Base-by-base conservation (phyloP, 1,140 invertebrate species). In the Drosophila aff. region DNA sequence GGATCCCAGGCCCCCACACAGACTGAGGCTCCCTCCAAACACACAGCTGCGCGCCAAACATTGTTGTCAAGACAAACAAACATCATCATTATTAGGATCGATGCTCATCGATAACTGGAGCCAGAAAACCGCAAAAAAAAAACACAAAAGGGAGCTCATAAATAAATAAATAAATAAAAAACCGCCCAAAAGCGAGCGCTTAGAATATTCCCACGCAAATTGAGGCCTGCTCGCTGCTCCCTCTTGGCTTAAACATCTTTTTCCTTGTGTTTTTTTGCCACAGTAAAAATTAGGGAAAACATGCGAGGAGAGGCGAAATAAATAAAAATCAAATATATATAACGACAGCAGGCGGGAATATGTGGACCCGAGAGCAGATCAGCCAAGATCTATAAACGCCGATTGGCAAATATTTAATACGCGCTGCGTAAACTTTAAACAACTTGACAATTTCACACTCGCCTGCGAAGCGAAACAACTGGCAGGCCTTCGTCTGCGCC, bases 331-430 rank as follows among this genome's bases (percentile, higher is more conserved):
- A 52, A 43, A 49, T 26, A 55, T 36, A 60, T 31, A 38, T 31
- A 62, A 50, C 52, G 52, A 58, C 49, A 52, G 62, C 44, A 64
- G 75, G 50, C 73, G 40, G 50, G 57, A 21, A 38, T 73, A 66
- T 40, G 33, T 26, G 28, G 55, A 59, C 63, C 44, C 44, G 26
- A 65, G 61, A 64, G 60, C 66, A 82, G 80, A 72, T 68, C 75
- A 75, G 80, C 49, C 76, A 62, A 90, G 79, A 90, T 90, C 85
- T 90, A 90, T 90, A 90, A 90, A 90, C 86, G 85, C 85, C 85
- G 85, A 90, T 90, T 76, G 86, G 85, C 85, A 90, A 90, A 90
- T 90, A 90, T 90, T 90, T 90, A 90, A 90, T 82, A 90, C 83
- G 79, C 85, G 79, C 85, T 90, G 81, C 85, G 85, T 90, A 90